Percentiles rank a stretch among this genome's conserved stretches.
phyloP scores from a whole-genome alignment of 2,113 vertebrate genomes.

The Pungitius pungitius region DNA sequence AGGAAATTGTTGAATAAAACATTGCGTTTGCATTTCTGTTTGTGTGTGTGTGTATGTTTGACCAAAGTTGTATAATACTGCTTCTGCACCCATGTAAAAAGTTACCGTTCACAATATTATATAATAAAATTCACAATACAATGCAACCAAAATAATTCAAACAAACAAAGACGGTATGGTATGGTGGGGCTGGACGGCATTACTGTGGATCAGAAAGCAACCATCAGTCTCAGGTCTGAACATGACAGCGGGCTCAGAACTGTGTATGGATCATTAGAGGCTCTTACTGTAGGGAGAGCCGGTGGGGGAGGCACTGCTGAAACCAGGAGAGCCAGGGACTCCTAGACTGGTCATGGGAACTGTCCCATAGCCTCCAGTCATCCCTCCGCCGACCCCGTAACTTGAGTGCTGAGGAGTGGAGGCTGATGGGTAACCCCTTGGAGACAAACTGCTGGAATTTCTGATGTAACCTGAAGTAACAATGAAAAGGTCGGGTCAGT shows the following conservation, averaged over 20 bases:
- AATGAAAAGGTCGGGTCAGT: slow-evolving; percentile 18
- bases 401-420: slow-evolving; percentile 96
- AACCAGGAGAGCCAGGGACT: slow-evolving; percentile 93
- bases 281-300: slow-evolving; percentile 93
- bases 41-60: background rate
- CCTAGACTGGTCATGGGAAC: slow-evolving; percentile 97
- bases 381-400: slow-evolving; percentile 91
- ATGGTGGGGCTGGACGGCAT: slow-evolving; percentile 98
- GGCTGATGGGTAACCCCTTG: slow-evolving; percentile 94
- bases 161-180: slow-evolving; percentile 71
- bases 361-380: slow-evolving; percentile 95
- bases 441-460: slow-evolving; percentile 97
- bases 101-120: background rate
- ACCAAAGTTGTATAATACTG: background rate
- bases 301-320: slow-evolving; percentile 93
- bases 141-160: slow-evolving; percentile 23
- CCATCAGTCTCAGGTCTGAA: slow-evolving; percentile 23
- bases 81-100: background rate
- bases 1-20: slow-evolving; percentile 12
- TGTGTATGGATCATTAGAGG: no score
- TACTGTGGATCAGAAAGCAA: slow-evolving; percentile 80
- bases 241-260: slow-evolving; percentile 10
- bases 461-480: slow-evolving; percentile 89
- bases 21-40: background rate
- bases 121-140: background rate